Conservation (phyloP, 2,888 invertebrate genomes). For the Parthenolecanium corni region DNA sequence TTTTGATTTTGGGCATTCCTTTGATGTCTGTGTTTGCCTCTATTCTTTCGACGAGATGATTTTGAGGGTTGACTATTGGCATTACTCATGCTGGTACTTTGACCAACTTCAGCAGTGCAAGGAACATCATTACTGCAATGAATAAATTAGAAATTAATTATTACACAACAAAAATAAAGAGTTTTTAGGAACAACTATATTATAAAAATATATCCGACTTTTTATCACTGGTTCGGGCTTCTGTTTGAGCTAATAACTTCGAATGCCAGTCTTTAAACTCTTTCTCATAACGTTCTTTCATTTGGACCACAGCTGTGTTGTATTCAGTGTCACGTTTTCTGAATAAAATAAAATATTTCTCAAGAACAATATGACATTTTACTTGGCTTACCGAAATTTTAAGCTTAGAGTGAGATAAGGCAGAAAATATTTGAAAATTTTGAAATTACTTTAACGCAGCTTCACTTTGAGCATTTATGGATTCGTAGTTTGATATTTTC, state of each 20-base stretch:
- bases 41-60: constrained; percentile 6
- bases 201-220: neutral
- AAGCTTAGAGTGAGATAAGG: neutral
- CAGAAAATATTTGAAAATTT: neutral
- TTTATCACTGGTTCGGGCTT: neutral
- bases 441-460: constrained; percentile 3
- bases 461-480: constrained; percentile 5
- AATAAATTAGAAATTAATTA: neutral
- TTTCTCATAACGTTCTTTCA: constrained; percentile 24
- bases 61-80: constrained; percentile 2
- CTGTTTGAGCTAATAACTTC: neutral
- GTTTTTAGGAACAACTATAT: too few relatives aligned
- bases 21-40: constrained; percentile 9
- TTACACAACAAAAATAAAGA: neutral
- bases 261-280: constrained; percentile 20
- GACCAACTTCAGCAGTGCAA: neutral
- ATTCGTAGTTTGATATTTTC: constrained; percentile 10
- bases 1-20: neutral
- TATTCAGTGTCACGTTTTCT: constrained; percentile 23
- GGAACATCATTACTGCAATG: neutral
- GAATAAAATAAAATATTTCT: constrained; percentile 2
- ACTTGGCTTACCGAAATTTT: neutral
- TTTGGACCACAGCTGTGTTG: neutral
- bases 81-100: constrained; percentile 1
- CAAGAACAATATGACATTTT: neutral